phyloP scores from a whole-genome alignment of 2,888 invertebrate species.

The Drosophila paranaensis region DNA sequence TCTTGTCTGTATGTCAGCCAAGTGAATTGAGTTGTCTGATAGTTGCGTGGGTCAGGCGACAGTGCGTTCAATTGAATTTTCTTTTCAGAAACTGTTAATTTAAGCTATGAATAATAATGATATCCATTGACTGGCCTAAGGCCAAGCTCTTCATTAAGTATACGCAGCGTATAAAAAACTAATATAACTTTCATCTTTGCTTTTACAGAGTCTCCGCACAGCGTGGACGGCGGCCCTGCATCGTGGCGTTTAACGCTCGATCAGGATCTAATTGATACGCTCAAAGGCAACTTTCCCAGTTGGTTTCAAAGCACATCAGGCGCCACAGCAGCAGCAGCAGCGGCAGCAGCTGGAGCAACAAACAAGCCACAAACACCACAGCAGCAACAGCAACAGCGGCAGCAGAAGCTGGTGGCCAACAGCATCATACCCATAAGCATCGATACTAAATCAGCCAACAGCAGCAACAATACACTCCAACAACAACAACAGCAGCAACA shows the following conservation, averaged over 20 bases:
- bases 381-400: conserved; percentile 51
- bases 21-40: conserved; percentile 24
- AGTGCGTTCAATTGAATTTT: conserved; percentile 3
- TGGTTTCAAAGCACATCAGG: conserved; percentile 89
- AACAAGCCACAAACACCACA: conserved; percentile 73
- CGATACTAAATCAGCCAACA: conserved; percentile 61
- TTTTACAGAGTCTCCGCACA: conserved; percentile 90
- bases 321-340: conserved; percentile 38
- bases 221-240: conserved; percentile 91
- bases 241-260: conserved; percentile 97
- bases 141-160: conserved; percentile 9
- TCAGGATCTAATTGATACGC: conserved; percentile 95
- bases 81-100: too few species aligned
- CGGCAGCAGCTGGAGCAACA: conserved; percentile 12
- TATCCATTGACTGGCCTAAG: too few species aligned
- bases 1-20: conserved; percentile 19
- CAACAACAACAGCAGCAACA: conserved; percentile 55
- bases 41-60: conserved; percentile 28
- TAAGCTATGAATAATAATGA: too few species aligned
- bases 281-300: conserved; percentile 96
- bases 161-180: background rate
- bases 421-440: conserved; percentile 69
- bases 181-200: conserved; percentile 9
- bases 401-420: conserved; percentile 57
- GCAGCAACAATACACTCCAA: conserved; percentile 76